Percentiles rank a stretch among this genome's conserved stretches.
These are phyloP conservation scores for Sakesphorus luctuosus DNA, from an alignment of 2,113 vertebrate species.

Conservation along the genomic window DNA sequence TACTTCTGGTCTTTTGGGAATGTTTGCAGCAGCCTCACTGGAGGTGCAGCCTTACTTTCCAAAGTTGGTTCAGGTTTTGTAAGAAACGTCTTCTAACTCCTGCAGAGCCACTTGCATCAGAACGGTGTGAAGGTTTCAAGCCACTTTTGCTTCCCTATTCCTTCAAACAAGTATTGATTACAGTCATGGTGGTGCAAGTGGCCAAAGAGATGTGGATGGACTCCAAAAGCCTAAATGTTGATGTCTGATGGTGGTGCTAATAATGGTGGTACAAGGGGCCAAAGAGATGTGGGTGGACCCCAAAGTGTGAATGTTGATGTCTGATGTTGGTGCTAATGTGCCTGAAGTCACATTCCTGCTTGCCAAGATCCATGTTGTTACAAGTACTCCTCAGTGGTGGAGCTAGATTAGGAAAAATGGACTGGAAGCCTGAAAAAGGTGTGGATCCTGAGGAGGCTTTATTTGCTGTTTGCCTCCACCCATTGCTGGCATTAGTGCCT, in stretches of 20 bases:
- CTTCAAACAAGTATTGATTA: not conserved
- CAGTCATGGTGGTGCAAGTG: not conserved
- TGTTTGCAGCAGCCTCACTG: not conserved
- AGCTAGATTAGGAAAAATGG: not conserved
- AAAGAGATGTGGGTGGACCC: not conserved
- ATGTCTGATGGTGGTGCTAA: not conserved
- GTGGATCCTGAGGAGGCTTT: not conserved
- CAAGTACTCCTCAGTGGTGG: not conserved
- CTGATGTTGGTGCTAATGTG: not conserved
- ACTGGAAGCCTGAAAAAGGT: not conserved
- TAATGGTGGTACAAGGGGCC: not conserved
- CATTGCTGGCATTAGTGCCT: not conserved
- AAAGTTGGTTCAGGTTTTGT: not conserved
- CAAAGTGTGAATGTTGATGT: not conserved
- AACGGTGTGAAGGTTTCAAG: not conserved
- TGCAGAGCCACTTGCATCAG: not conserved
- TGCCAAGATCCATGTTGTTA: not conserved
- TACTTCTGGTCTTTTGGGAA: not conserved
- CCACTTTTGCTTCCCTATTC: not conserved
- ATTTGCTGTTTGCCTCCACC: not conserved
- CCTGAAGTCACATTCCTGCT: not conserved
- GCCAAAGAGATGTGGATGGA: not conserved
- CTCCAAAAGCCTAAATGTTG: not conserved
- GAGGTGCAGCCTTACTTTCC: not conserved
- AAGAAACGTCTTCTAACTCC: not conserved